Evolutionary conservation across 2,888 invertebrate species (phyloP).

Genomic region (Aplocera efformata): DNA sequence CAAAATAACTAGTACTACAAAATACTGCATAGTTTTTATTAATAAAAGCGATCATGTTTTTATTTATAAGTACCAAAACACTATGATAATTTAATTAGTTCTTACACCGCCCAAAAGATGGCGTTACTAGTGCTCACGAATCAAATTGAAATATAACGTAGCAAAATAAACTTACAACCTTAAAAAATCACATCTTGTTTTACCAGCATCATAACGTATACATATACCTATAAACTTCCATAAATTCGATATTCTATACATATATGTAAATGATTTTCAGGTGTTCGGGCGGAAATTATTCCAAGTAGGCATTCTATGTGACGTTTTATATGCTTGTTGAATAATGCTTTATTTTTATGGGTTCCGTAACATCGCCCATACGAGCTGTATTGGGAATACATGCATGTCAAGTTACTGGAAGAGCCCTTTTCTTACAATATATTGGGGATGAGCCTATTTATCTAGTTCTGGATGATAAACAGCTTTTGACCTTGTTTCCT

Average conservation of each 20-base stretch:
- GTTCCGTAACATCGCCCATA: conserved; percentile 44
- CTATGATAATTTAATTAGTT: background rate
- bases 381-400: conserved; percentile 28
- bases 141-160: too few species aligned
- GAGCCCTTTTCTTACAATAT: conserved; percentile 1
- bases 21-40: too few species aligned
- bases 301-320: conserved; percentile 64
- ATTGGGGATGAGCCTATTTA: too few species aligned
- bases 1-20: too few species aligned
- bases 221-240: conserved; percentile 45
- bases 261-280: conserved; percentile 62
- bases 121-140: conserved; percentile 17
- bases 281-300: conserved; percentile 66
- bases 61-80: background rate
- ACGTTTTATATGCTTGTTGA: conserved; percentile 68
- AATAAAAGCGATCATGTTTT: too few species aligned
- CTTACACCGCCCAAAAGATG: conserved; percentile 21
- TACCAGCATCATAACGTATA: too few species aligned
- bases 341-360: conserved; percentile 72
- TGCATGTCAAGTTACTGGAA: conserved; percentile 25
- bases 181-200: too few species aligned
- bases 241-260: conserved; percentile 53
- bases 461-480: too few species aligned
- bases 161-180: too few species aligned
- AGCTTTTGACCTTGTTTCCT: too few species aligned